Evolutionary conservation across 2,888 invertebrate genomes (phyloP), one percentile per base, ranked within the genome.

Genomic region (Junonia oenone): DNA sequence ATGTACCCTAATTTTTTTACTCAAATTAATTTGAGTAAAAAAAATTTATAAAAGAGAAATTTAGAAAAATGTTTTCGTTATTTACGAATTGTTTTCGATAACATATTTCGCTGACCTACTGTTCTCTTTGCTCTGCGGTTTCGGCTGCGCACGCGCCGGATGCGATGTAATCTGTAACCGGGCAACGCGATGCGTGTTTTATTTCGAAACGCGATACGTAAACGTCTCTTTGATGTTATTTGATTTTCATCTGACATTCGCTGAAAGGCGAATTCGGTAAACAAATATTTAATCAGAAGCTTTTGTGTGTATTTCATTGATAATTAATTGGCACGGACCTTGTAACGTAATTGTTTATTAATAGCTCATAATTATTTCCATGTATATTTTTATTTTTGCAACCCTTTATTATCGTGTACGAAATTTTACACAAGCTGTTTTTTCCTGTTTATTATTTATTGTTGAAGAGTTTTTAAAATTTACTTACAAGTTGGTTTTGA

Each of bases 151-250:
- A 49, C 48, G 55, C 72, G 64, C 74, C 79, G 81, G 81, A 82
- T 76, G 67, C 68, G 74, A 71, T 71, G 68, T 68, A 71, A 78
- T 77, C 75, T 65, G 71, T 68, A 59, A 54, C 58, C 49, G 61
- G 45, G 55, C 57, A 52, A 61, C 58, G 59, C 62, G 63, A 68
- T 66, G 68, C 65, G 62, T 67, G 72, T 75, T 75, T 76, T 71
- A 75, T 73, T 74, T 73, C 68, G 75, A 71, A 76, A 77, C 68
- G 63, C 65, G 78, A 77, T 76, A 75, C 71, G 74, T 69, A 75
- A 75, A 69, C 69, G 69, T 67, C 67, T 65, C 80, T 83, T 82
- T 83, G 80, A 83, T 77, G 73, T 75, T 68, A 63, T 66, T 73
- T 67, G 69, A 72, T 73, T 76, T 73, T 72, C 64, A 70, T 73